Percentiles rank a stretch among this genome's conserved stretches.
Evolutionary conservation across 2,113 vertebrate genomes (phyloP).

Genomic region (Cyprinodon brontotheroides): DNA sequence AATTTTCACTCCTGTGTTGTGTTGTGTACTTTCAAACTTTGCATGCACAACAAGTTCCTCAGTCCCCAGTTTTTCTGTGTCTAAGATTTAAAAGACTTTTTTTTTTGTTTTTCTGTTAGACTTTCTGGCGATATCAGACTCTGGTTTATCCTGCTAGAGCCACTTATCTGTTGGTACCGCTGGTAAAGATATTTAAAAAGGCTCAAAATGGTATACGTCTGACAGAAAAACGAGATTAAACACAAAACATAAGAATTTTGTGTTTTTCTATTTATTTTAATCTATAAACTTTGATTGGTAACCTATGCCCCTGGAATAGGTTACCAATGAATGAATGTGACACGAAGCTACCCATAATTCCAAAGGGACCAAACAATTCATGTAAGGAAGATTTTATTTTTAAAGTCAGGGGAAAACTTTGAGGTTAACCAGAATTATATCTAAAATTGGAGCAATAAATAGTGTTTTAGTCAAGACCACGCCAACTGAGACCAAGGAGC

Average conservation of each 20-base stretch:
- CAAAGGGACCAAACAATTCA: neutral
- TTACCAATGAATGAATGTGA: no score
- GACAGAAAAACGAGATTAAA: no score
- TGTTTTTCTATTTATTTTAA: no score
- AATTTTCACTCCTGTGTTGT: conserved; percentile 37
- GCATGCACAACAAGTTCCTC: neutral
- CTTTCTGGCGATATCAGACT: neutral
- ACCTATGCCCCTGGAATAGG: no score
- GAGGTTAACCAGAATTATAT: neutral
- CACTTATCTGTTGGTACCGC: neutral
- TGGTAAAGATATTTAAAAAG: no score
- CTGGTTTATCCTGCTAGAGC: neutral
- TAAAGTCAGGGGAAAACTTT: neutral
- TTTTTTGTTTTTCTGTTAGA: neutral
- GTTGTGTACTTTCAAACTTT: conserved; percentile 30
- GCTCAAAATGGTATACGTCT: neutral
- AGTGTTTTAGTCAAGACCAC: no score
- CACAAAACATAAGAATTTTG: no score
- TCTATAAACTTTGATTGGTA: no score
- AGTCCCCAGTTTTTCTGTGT: neutral
- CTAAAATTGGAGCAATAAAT: neutral
- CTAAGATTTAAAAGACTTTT: neutral
- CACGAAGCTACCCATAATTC: no score
- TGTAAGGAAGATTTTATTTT: neutral
- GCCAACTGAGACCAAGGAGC: no score